Conservation (phyloP, 37 sponge, comb jelly and placozoan genomes). For the Oopsacas minuta region DNA sequence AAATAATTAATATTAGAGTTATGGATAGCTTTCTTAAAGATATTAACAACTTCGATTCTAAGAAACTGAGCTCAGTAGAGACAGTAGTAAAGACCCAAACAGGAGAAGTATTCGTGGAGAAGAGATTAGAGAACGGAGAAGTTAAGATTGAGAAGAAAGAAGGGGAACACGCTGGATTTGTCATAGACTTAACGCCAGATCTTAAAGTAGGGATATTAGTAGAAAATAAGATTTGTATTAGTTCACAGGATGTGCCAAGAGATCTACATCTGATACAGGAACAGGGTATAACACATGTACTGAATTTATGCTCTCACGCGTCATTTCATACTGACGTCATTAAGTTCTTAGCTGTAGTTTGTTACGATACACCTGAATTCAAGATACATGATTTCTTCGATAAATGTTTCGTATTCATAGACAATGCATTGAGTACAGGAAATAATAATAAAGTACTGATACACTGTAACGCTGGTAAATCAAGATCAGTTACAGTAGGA, state of each 20-base stretch:
- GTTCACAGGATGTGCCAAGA: background rate
- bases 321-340: background rate
- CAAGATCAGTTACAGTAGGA: background rate
- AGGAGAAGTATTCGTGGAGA: slow-evolving; percentile 6
- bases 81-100: background rate
- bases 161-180: background rate
- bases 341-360: background rate
- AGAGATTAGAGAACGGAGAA: background rate
- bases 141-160: background rate
- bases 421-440: background rate
- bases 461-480: background rate
- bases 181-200: background rate
- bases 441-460: background rate
- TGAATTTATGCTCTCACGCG: background rate
- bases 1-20: too few relatives aligned
- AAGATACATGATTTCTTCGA: background rate
- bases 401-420: background rate
- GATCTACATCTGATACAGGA: background rate
- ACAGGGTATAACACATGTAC: background rate
- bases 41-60: background rate
- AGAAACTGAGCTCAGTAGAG: background rate
- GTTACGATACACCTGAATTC: slow-evolving; percentile 1
- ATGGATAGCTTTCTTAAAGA: background rate
- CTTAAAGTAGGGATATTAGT: background rate
- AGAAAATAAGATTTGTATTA: background rate